Base-by-base conservation (phyloP, 2,797 vertebrate genomes). In the Malacoraja senta region DNA sequence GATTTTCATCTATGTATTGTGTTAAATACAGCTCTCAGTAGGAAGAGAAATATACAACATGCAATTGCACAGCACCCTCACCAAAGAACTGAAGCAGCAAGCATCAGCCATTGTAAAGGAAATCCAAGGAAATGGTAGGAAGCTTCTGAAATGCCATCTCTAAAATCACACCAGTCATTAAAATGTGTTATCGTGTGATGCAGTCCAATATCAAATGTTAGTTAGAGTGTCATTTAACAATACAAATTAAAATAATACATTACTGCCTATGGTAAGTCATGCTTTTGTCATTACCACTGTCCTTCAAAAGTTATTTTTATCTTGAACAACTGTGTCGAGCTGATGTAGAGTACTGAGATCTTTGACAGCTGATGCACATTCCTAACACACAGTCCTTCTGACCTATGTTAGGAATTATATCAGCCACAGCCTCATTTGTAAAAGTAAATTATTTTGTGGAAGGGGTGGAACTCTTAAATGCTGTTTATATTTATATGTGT, bases 31-130 rank as follows among this genome's bases (percentile, higher is more conserved):
- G 72, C 19, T 65, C 32, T 93, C 74, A 92, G 53, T 26, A 76
- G 10, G 44, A 92, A 76, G 44, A 53, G 76, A 74, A 92, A 26
- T 19, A 78, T 96, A 95, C 94, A 94, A 94, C 95, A 96, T 96
- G 96, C 97, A 99, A 96, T 98, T 98, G 80, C 97, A 98, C 94
- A 97, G 94, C 93, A 94, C 96, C 95, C 96, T 97, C 97, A 97
- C 98, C 97, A 97, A 97, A 94, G 97, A 99, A 96, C 97, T 97
- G 96, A 98, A 97, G 95, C 96, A 98, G 94, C 98, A 98, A 96
- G 98, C 98, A 1, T 97, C 97, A 58, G 98, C 97, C 94, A 98
- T 99, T 96, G 97, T 98, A 96, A 97, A 96, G 96, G 99, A 99
- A 96, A 96, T 99, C 95, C 97, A 97, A 93, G 97, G 95, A 95